Evolutionary conservation across 2,113 vertebrate species (phyloP).

Genomic region (Turnix velox): DNA sequence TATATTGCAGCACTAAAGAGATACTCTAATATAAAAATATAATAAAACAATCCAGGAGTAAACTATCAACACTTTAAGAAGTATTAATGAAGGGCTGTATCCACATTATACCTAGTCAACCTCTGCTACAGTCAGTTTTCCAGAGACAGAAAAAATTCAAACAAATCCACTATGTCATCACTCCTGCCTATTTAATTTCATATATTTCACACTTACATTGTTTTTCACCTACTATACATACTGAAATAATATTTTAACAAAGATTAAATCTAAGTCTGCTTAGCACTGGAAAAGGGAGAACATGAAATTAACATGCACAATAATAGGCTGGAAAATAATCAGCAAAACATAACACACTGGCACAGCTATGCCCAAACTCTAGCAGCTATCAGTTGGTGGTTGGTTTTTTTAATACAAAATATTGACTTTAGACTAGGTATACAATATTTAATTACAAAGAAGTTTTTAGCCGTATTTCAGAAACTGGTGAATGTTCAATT

Average conservation of each 20-base stretch:
- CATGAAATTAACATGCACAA: neutral
- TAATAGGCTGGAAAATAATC: neutral
- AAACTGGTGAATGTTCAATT: neutral
- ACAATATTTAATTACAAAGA: neutral
- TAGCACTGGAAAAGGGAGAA: neutral
- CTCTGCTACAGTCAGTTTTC: neutral
- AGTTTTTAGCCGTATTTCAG: neutral
- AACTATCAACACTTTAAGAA: neutral
- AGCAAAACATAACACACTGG: neutral
- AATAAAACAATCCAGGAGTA: too few species aligned
- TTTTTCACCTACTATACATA: neutral
- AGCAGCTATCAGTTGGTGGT: neutral
- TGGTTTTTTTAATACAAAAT: neutral
- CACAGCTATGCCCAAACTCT: neutral
- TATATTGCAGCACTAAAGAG: neutral
- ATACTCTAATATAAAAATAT: neutral
- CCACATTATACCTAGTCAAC: neutral
- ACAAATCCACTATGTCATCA: neutral
- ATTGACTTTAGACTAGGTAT: neutral
- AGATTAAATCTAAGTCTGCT: neutral
- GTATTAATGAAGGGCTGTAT: too few species aligned
- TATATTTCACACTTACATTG: neutral
- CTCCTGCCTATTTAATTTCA: neutral
- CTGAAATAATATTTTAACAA: fast-evolving
- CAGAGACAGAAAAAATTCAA: neutral